A percentile compares a stretch with the other conserved stretches of the same genome.
Conservation (phyloP, 2,797 vertebrate genomes). For the Denticeps clupeoides region DNA sequence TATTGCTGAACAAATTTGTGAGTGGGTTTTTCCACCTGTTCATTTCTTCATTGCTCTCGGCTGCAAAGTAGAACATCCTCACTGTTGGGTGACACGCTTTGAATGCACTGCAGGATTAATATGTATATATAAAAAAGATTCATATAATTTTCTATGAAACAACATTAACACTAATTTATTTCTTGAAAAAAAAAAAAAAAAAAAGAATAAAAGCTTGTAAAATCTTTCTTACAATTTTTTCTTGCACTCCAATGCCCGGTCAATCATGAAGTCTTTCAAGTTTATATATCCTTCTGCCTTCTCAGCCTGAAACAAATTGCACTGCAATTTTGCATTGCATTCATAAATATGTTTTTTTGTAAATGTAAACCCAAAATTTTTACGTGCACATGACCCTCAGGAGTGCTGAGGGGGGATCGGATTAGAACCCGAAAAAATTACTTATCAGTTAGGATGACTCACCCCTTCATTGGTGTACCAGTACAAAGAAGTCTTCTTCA, state of each 20-base stretch:
- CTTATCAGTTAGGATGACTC: constrained; percentile 29
- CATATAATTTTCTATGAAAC: neutral
- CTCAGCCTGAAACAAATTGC: constrained; percentile 69
- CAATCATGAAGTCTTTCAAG: constrained; percentile 83
- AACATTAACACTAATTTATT: too few relatives aligned
- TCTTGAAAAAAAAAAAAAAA: too few relatives aligned
- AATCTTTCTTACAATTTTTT: constrained; percentile 92
- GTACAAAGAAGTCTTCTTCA: constrained; percentile 85
- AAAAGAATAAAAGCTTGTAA: too few relatives aligned
- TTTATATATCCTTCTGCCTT: constrained; percentile 94
- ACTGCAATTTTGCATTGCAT: neutral
- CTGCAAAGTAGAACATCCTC: constrained; percentile 95
- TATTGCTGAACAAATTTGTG: neutral
- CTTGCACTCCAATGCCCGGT: constrained; percentile 88
- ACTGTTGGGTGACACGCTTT: constrained; percentile 89
- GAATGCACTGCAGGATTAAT: constrained; percentile 67
- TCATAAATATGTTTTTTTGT: constrained; percentile 11
- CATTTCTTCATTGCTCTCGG: constrained; percentile 86
- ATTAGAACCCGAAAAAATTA: neutral
- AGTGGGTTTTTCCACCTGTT: constrained; percentile 77
- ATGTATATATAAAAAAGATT: neutral
- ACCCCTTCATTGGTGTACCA: constrained; percentile 89
- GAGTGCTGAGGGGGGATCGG: neutral
- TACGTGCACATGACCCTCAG: neutral
- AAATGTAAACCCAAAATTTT: neutral